phyloP scores from a whole-genome alignment of 1,140 invertebrate genomes.

The Diabrotica virgifera region DNA sequence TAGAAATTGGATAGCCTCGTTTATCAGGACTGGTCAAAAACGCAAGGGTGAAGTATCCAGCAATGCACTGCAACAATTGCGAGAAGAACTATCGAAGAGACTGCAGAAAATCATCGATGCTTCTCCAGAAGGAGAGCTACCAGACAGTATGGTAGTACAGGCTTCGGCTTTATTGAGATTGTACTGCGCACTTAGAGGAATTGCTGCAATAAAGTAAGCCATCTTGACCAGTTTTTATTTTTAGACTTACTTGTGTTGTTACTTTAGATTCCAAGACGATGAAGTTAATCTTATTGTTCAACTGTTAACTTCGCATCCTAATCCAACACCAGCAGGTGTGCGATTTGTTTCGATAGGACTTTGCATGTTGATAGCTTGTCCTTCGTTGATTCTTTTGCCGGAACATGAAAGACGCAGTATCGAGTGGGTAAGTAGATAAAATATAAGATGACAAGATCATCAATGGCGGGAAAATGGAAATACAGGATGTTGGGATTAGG shows the following conservation, averaged over 20 bases:
- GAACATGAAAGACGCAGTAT: conserved; percentile 87
- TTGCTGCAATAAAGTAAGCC: conserved; percentile 83
- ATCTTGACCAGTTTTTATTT: conserved; percentile 14
- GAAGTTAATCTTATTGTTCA: conserved; percentile 82
- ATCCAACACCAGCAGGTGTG: conserved; percentile 85
- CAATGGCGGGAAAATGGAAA: too few relatives aligned
- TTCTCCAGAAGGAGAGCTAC: conserved; percentile 55
- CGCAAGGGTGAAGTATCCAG: conserved; percentile 71
- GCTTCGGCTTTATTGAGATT: conserved; percentile 78
- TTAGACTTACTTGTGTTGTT: conserved; percentile 18
- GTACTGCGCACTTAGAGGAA: conserved; percentile 89
- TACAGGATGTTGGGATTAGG: too few relatives aligned
- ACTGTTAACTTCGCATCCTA: conserved; percentile 84
- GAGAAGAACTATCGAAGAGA: conserved; percentile 75
- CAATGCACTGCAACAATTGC: conserved; percentile 68
- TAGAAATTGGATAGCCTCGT: conserved; percentile 85
- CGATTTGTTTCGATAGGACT: conserved; percentile 90
- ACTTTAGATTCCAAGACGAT: conserved; percentile 82
- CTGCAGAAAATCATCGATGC: conserved; percentile 60
- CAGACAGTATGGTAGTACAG: conserved; percentile 71
- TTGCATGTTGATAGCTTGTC: conserved; percentile 93
- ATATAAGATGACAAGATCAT: too few relatives aligned
- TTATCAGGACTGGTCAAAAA: conserved; percentile 88
- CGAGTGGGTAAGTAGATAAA: conserved; percentile 66
- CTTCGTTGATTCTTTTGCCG: conserved; percentile 72